Conservation (phyloP, 2,113 vertebrate genomes). For the Pelobates fuscus region DNA sequence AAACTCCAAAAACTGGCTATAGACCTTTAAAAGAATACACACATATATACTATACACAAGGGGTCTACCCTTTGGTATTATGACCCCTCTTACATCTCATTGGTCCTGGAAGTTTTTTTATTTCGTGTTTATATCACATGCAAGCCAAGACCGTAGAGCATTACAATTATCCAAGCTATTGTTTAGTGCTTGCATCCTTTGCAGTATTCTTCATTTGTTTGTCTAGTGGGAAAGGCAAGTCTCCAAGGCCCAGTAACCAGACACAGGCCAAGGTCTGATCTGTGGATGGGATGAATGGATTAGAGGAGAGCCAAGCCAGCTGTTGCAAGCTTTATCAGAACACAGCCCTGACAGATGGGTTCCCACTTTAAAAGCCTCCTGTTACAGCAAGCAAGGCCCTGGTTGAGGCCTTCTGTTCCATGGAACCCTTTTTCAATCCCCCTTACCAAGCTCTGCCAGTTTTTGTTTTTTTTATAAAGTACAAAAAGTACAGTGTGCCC, state of each 20-base stretch:
- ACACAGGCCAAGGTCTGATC: constrained; percentile 59
- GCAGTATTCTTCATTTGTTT: constrained; percentile 13
- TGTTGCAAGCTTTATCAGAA: constrained; percentile 64
- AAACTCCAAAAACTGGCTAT: too few species aligned
- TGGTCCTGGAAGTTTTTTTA: background rate
- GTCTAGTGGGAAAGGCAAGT: constrained; percentile 38
- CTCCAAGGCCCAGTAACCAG: constrained; percentile 51
- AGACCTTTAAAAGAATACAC: too few species aligned
- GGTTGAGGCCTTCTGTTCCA: constrained; percentile 63
- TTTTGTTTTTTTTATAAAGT: too few species aligned
- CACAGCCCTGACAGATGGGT: constrained; percentile 77
- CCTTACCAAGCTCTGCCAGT: too few species aligned
- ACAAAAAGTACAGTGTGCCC: too few species aligned
- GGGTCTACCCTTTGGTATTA: too few species aligned
- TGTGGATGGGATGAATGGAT: constrained; percentile 63
- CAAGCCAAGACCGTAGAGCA: background rate
- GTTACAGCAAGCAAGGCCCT: constrained; percentile 59
- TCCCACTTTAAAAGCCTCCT: constrained; percentile 65
- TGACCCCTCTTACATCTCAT: too few species aligned
- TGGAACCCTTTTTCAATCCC: background rate
- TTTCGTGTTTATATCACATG: background rate
- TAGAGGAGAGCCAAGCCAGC: constrained; percentile 60
- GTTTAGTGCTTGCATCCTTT: background rate
- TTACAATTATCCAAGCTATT: constrained; percentile 12
- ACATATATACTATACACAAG: too few species aligned